Percentiles rank a stretch among this genome's conserved stretches.
phyloP scores from a whole-genome alignment of 2,113 vertebrate species.

The Ceyx margarethae region DNA sequence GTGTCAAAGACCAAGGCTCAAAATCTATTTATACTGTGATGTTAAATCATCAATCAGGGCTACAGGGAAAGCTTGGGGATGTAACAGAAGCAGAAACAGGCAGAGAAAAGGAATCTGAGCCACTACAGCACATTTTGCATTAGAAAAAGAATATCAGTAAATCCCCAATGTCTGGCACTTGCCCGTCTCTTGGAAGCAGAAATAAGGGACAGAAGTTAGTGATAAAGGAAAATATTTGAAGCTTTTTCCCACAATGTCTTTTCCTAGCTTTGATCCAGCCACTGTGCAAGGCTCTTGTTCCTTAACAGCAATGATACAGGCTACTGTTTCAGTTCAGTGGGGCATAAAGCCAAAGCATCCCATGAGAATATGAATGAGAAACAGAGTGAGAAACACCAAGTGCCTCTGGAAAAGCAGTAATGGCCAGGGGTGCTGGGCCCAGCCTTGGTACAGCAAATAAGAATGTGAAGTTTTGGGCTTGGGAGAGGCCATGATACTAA shows the following conservation, averaged over 20 bases:
- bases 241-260: background rate
- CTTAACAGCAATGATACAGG: background rate
- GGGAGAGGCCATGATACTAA: background rate
- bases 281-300: background rate
- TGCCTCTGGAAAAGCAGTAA: background rate
- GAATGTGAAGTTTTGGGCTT: background rate
- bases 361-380: conserved; percentile 26
- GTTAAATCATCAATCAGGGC: background rate
- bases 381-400: background rate
- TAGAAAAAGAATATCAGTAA: conserved; percentile 21
- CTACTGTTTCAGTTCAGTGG: background rate
- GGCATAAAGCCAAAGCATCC: conserved; percentile 5
- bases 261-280: background rate
- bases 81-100: background rate
- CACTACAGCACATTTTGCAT: background rate
- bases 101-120: background rate
- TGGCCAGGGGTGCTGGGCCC: background rate
- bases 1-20: background rate
- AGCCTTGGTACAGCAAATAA: background rate
- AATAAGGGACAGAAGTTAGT: background rate
- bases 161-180: background rate
- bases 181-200: background rate
- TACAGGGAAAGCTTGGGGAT: background rate
- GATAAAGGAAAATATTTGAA: conserved; percentile 13
- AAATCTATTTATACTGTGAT: background rate